Evolutionary conservation across 2,113 vertebrate genomes (phyloP), one percentile per base, ranked within the genome.

Genomic region (Arizona elegans): DNA sequence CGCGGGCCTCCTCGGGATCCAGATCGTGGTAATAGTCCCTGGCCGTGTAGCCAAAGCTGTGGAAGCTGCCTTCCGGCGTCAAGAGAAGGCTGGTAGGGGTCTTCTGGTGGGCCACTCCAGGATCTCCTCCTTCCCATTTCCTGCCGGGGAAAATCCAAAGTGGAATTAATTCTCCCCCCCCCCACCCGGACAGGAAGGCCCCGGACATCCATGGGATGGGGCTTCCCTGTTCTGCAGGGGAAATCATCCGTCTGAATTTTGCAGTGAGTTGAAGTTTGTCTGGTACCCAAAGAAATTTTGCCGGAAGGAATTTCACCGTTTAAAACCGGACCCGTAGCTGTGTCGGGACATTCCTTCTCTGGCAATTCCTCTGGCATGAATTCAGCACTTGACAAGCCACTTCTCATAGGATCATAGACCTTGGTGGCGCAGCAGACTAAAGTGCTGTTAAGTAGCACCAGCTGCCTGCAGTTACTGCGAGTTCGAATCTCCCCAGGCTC

Each of bases 81-180:
- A 99, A 96, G 96, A 99, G 98, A 90, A 99, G 98, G 94, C 98
- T 98, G 2, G 99, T 99, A 1, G 99, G 99, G 55, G 98, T 99
- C 98, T 99, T 99, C 98, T 99, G 99, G 96, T 99, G 98, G 97
- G 99, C 99, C 86, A 99, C 98, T 0, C 99, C 99, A 0, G 99
- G 99, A 94, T 99, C 99, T 0, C 99, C 99, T 0, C 99, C 99
- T 95, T 99, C 99, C 99, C 99, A 99, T 93, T 99, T 99, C 97
- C 99, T 99, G 97, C 8, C 10, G 86, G 93, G n/a, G 1, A 90
- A 86, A 92, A 17, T 26, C 19, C 0, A 38, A 52, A 53, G 65
- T 81, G 70, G 70, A 38, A 81, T 38, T 81, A 8, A 33, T 19
- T 38, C 65, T n/a, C 70, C n/a, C 15, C 15, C 2, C 15, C n/a